Evolutionary conservation across 2,797 vertebrate genomes (phyloP).

Genomic region (Galagoides demidoff): DNA sequence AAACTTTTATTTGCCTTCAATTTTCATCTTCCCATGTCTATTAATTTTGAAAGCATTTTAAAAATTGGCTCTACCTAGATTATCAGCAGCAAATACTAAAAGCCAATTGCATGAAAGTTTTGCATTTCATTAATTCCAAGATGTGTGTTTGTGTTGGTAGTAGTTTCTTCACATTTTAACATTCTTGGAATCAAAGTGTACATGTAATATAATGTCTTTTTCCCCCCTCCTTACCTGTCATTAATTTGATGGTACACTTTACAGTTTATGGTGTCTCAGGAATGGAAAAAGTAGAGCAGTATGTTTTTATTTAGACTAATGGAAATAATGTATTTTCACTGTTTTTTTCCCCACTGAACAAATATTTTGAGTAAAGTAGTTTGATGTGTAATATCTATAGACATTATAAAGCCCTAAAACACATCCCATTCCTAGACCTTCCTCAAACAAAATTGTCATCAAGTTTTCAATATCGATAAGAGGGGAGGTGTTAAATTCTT

Average conservation of each 20-base stretch:
- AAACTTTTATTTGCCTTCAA: slow-evolving; percentile 7
- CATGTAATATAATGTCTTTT: background rate
- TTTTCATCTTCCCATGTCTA: background rate
- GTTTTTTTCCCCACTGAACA: background rate
- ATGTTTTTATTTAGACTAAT: background rate
- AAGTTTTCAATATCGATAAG: slow-evolving; percentile 6
- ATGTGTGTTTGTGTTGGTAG: background rate
- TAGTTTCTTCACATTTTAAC: background rate
- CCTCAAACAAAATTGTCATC: slow-evolving; percentile 43
- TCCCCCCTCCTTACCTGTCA: background rate
- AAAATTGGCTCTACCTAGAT: slow-evolving; percentile 28
- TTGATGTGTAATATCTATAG: background rate
- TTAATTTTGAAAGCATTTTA: slow-evolving; percentile 7
- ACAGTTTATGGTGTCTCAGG: background rate
- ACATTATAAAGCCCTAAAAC: background rate
- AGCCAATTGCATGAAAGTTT: background rate
- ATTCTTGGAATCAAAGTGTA: background rate
- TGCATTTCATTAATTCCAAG: slow-evolving; percentile 53
- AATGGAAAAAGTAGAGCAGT: background rate
- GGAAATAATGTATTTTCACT: background rate
- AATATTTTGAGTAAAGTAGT: slow-evolving; percentile 30
- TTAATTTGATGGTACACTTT: background rate
- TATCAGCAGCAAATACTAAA: background rate
- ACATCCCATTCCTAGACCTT: background rate
- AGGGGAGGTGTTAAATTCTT: background rate